Base-by-base conservation (phyloP, 2,888 invertebrate species). In the Eucriotettix oculatus region DNA sequence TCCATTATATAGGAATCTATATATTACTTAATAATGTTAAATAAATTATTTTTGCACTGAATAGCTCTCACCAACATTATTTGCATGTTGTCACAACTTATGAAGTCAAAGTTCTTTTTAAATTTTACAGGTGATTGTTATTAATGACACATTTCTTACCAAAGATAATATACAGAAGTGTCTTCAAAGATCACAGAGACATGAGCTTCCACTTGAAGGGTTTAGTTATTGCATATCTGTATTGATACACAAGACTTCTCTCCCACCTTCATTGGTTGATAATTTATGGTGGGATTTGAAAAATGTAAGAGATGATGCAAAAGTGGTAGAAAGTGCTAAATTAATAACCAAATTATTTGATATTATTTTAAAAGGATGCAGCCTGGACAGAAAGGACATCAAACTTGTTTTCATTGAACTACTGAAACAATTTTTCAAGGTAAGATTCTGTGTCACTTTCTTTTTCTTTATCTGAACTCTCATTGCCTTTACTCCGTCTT, bases 191-290 rank as follows among this genome's bases (percentile, higher is more conserved):
- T 73, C 78, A 3, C 73, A 70, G 53, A 70, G 72, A 48, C 73
- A 78, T 55, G 74, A 73, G 64, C 77, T 84, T 64, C 74, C 82
- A 0, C 73, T 83, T 65, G 76, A 79, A 69, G 73, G 79, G 1
- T 77, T 81, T 67, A 74, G 80, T 52, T 75, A 78, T 64, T 78
- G 81, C 61, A 71, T 84, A 57, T 67, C 71, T 1, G 75, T 73
- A 57, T 71, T 84, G 1, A 76, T 79, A 57, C 69, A 71, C 44
- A 76, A 77, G 63, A 76, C 79, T 58, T 69, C 41, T 74, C 75
- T 65, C 73, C 75, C 29, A 75, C 73, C 74, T 74, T 62, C 75
- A 79, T 68, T 72, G 78, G 54, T 74, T 72, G 10, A 52, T 59
- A 55, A 69, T 72, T 58, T 69, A 70, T n/a, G 64, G 73, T 16